Evolutionary conservation across 2,113 vertebrate species (phyloP), one percentile per base, ranked within the genome.

Genomic region (Embiotoca jacksoni): DNA sequence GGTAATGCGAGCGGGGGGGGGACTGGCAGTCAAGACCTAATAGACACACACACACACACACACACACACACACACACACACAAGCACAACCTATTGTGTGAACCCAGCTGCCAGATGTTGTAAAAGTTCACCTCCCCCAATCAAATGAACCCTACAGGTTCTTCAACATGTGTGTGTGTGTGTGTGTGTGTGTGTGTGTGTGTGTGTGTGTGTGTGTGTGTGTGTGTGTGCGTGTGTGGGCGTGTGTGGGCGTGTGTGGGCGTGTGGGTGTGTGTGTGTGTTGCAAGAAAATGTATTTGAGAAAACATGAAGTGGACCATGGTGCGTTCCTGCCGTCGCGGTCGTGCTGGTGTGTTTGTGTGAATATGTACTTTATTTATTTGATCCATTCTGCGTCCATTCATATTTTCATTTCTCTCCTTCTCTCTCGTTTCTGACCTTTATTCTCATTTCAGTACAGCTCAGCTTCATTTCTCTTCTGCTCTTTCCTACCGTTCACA

Each of bases 41-140:
- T 39, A 53, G 33, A 64, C 59, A 77, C 78, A 69, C 49, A 36
- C 33, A 49, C 41, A 52, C 37, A 64, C 59, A 77, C 78, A 70
- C 52, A 37, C 36, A 53, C 46, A 35, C 33, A 31, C 59, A 36
- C 69, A n/a, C 39, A 61, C 59, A 41, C n/a, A 67, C 53, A 30
- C 57, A 62, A n/a, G 62, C 72, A 55, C 33, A 52, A 1, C 7
- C 3, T 8, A 16, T 57, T 11, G 50, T 67, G 52, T 76, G 55
- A 79, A 67, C 57, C 74, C 56, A 44, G 59, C 58, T 76, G 70
- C 78, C 81, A 83, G 87, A 86, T 86, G 76, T 84, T 81, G 35
- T 50, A 72, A 56, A 74, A 61, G 52, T 71, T 32, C 10, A 9
- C 30, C 14, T 56, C 31, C 52, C 80, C 55, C 55, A 59, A 60